A percentile compares a stretch with the other conserved stretches of the same genome.
These are phyloP conservation scores for Mystacornis crossleyi DNA, from an alignment of 2,113 vertebrate species.

Conservation along the genomic window DNA sequence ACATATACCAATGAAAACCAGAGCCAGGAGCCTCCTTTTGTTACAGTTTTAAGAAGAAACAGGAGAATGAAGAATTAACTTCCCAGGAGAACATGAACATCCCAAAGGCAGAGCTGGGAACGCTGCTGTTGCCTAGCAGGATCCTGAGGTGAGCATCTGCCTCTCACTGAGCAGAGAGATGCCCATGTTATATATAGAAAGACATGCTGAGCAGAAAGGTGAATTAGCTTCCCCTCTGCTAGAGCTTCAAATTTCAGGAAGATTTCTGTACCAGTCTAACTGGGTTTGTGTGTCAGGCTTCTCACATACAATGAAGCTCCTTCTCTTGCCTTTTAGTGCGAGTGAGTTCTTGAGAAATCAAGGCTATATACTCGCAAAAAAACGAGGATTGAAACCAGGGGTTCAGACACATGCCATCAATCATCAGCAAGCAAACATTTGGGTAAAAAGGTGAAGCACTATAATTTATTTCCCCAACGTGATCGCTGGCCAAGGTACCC, in stretches of 20 bases:
- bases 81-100: neutral
- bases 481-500: neutral
- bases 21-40: neutral
- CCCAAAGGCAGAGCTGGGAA: neutral
- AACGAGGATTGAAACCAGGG: neutral
- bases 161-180: neutral
- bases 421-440: conserved; percentile 21
- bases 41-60: neutral
- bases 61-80: neutral
- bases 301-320: neutral
- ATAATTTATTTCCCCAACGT: neutral
- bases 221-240: neutral
- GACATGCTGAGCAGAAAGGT: neutral
- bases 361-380: neutral
- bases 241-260: neutral
- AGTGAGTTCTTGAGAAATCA: neutral
- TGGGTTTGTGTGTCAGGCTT: neutral
- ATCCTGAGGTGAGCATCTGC: neutral
- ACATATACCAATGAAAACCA: neutral
- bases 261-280: neutral
- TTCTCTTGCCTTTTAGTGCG: neutral
- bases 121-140: neutral
- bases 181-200: neutral
- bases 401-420: neutral
- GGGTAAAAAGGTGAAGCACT: neutral